Conservation (phyloP, 30 jellyfish, hydroid and myxozoan genomes). For the Chrysaora quinquecirrha region DNA sequence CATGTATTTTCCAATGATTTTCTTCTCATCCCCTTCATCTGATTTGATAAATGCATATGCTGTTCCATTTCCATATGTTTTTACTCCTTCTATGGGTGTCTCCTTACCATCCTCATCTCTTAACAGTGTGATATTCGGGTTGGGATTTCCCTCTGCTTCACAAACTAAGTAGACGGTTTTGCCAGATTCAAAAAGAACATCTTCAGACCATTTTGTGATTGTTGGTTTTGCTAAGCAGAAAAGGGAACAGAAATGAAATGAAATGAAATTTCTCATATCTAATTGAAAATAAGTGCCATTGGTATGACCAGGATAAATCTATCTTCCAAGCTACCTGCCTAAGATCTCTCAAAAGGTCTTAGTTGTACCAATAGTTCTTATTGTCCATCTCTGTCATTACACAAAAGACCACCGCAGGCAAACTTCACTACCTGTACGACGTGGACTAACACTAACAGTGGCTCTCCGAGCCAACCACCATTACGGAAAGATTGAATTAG, state of each 20-base stretch:
- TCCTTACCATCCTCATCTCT: background rate
- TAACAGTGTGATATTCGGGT: constrained; percentile 44
- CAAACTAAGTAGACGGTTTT: constrained; percentile 23
- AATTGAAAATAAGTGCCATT: too few species aligned
- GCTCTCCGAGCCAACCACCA: too few species aligned
- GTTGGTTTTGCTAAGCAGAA: constrained; percentile 60
- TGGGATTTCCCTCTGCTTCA: constrained; percentile 68
- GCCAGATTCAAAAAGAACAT: constrained; percentile 17
- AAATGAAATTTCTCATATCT: background rate
- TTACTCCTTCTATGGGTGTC: background rate
- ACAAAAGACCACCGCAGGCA: too few species aligned
- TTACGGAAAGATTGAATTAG: too few species aligned
- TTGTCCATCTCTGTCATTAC: too few species aligned
- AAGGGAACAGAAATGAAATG: background rate
- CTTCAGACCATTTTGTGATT: constrained; percentile 33
- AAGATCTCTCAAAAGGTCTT: too few species aligned
- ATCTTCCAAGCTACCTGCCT: too few species aligned
- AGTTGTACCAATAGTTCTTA: too few species aligned
- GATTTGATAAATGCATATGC: constrained; percentile 1
- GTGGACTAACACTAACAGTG: too few species aligned
- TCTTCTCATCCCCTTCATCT: background rate
- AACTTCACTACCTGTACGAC: too few species aligned
- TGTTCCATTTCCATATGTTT: constrained; percentile 55
- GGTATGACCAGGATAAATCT: background rate
- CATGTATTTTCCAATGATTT: constrained; percentile 7